These are phyloP conservation scores for Morphnarchus princeps DNA, from an alignment of 2,113 vertebrate genomes.

Conservation along the genomic window DNA sequence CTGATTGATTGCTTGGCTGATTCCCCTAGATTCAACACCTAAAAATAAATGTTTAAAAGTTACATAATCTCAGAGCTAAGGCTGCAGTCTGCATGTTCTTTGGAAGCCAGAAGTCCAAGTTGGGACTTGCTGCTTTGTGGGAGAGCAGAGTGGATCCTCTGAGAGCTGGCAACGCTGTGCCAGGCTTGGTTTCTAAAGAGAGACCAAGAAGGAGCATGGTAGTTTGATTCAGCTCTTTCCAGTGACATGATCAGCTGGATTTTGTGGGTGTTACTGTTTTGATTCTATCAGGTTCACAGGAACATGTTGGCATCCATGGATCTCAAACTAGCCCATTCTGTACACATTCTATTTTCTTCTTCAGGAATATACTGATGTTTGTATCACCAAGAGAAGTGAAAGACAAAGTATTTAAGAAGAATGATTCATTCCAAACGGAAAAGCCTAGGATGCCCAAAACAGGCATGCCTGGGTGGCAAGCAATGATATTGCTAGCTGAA, in stretches of 20 bases:
- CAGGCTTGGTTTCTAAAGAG: neutral
- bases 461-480: neutral
- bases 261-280: neutral
- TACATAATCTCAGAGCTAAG: neutral
- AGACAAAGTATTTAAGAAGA: neutral
- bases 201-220: neutral
- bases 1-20: neutral
- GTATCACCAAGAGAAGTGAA: neutral
- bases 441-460: neutral
- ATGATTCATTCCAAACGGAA: neutral
- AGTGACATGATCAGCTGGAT: neutral
- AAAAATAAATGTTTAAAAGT: neutral
- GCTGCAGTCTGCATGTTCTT: neutral
- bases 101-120: neutral
- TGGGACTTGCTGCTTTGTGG: neutral
- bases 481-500: neutral
- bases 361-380: neutral
- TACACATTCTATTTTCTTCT: neutral
- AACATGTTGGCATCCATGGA: neutral
- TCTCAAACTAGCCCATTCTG: neutral
- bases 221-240: neutral
- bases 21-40: neutral
- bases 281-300: neutral
- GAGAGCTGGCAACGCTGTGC: neutral
- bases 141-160: neutral